Base-by-base conservation (phyloP, 2,113 vertebrate species). In the Leptobrachium leishanense region DNA sequence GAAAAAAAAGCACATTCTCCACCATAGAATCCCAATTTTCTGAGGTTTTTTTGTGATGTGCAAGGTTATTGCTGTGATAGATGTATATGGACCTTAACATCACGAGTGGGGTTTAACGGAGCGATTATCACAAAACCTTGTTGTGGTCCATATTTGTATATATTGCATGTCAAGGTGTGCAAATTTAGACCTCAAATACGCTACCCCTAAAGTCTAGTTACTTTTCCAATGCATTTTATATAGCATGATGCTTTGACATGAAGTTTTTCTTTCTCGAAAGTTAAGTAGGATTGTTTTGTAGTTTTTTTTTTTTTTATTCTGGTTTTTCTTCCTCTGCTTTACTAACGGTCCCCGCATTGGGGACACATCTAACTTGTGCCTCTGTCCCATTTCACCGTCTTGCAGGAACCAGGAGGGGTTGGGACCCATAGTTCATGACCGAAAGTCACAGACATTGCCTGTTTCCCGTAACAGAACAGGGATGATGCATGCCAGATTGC, bases 401-500 rank as follows among this genome's bases (percentile, higher is more conserved):
- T 94, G 88, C 93, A 99, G 97, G 96, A 97, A 94, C 95, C 97
- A 97, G 94, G 97, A 98, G 89, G 96, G 95, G 93, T 95, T 95
- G 92, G 97, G 97, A 94, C 92, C 94, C 84, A 93, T 98, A 93
- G 93, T 94, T 93, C 96, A 98, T 91, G 98, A 98, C 91, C 95
- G 97, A 92, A 98, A 97, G 90, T 97, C 98, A 97, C 98, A 98
- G 95, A 99, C 98, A 95, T 96, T 99, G 92, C 97, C 97, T 94
- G 97, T 98, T 95, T 98, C 97, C 94, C 98, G 97, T 95, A 98
- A 95, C 95, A 98, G 97, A 94, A 94, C 96, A 92, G 96, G 96
- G 90, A 95, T 97, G 95, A 94, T 97, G 95, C 98, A 99, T 95
- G 95, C 96, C 93, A 97, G 97, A 95, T 96, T 99, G 90, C 97